Evolutionary conservation across 2,797 vertebrate species (phyloP).

Genomic region (Enteromius argenteus): DNA sequence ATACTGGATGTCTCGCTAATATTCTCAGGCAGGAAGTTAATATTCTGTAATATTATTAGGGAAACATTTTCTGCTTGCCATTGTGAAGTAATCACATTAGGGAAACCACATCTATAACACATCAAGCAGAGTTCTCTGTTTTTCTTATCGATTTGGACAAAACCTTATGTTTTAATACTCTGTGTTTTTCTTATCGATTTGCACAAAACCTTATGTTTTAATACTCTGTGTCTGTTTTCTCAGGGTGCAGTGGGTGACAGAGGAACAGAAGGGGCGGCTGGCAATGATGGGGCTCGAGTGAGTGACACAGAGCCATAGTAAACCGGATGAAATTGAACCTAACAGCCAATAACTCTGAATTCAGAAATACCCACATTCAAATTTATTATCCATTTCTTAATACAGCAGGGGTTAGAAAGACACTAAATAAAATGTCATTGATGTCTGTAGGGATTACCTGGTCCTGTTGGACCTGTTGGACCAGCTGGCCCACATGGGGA

Average conservation of each 20-base stretch:
- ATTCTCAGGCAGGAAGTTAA: constrained; percentile 14
- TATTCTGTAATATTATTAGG: constrained; percentile 23
- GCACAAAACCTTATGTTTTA: background rate
- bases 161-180: background rate
- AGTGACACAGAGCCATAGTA: constrained; percentile 69
- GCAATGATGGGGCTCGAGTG: constrained; percentile 92
- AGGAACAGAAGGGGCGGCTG: constrained; percentile 91
- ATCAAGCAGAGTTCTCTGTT: background rate
- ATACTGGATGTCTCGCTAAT: constrained; percentile 9
- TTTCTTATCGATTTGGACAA: background rate
- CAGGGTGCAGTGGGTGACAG: constrained; percentile 89
- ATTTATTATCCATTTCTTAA: background rate
- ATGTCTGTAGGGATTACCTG: constrained; percentile 79
- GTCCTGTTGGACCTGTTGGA: constrained; percentile 55
- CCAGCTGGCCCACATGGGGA: constrained; percentile 57
- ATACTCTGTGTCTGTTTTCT: constrained; percentile 24
- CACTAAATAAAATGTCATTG: background rate
- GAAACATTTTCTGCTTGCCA: background rate
- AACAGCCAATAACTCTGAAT: background rate
- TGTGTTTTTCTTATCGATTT: background rate
- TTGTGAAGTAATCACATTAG: background rate
- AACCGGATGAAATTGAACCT: background rate
- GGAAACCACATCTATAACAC: background rate
- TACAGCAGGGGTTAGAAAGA: background rate
- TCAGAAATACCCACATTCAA: background rate